Evolutionary conservation across 2,113 vertebrate genomes (phyloP).

Genomic region (Phaethornis superciliosus): DNA sequence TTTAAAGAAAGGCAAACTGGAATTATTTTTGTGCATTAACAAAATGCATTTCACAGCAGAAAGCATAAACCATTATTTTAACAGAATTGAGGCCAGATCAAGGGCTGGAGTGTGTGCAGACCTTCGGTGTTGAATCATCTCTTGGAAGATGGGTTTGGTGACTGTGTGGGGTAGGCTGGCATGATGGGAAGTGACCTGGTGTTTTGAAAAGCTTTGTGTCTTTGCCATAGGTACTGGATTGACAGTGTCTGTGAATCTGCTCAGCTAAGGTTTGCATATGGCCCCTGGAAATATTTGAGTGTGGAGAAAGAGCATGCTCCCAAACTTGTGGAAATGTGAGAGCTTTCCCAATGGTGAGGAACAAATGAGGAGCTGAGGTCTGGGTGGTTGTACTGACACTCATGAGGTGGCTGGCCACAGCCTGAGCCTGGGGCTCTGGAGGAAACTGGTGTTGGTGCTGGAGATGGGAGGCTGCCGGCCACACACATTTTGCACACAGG

Average conservation of each 20-base stretch:
- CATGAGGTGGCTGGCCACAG: fast-evolving
- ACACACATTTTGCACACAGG: fast-evolving
- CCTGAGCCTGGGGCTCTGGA: not conserved
- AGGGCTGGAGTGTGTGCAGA: not conserved
- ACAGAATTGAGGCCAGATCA: not conserved
- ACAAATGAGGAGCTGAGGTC: not conserved
- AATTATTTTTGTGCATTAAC: not conserved
- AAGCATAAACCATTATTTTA: not conserved
- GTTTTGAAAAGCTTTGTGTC: not conserved
- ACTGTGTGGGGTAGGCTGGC: not conserved
- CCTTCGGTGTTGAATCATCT: not conserved
- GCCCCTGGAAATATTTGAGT: not conserved
- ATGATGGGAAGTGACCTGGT: not conserved
- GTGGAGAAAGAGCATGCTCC: not conserved
- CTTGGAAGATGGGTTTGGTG: not conserved
- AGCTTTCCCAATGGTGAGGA: not conserved
- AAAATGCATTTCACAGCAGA: not conserved
- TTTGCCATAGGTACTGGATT: not conserved
- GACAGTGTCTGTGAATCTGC: not conserved
- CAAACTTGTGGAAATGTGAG: not conserved
- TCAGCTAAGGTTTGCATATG: not conserved
- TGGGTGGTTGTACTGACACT: not conserved
- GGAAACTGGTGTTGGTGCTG: not conserved
- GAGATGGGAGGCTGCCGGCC: not conserved
- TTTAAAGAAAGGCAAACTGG: not conserved